Evolutionary conservation across 2,888 invertebrate species (phyloP), one percentile per base, ranked within the genome.

Genomic region (Mystacides longicornis): DNA sequence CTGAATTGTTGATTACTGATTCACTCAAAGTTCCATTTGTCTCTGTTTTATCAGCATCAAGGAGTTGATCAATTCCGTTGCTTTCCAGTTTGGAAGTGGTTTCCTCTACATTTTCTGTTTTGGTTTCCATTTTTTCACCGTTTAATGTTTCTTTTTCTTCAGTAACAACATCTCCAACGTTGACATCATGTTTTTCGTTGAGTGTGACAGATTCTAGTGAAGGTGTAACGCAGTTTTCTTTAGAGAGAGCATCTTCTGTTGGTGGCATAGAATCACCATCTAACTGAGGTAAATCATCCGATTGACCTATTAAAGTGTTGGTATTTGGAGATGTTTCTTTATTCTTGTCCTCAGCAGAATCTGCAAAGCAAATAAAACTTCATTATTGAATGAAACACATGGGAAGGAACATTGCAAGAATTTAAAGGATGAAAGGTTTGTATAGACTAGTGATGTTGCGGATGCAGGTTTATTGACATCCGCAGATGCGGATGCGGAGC

Each of bases 211-310:
- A 14, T n/a, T n/a, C n/a, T n/a, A n/a, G n/a, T n/a, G n/a, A n/a
- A n/a, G n/a, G n/a, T n/a, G 37, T 14, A 11, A 11, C 27, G 27
- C 5, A 5, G 14, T 37, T 37, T 16, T 37, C 31, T 19, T 16
- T 21, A 9, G 21, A 16, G 16, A 14, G n/a, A 2, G 37, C n/a
- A 4, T 14, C 23, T 42, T 42, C 23, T 11, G 23, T 42, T 3
- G 48, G 72, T 2, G 73, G 71, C 37, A 22, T 27, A 27, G 50
- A 51, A 33, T 53, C 50, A 5, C 48, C 21, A 27, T 78, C 76
- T 53, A 76, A 62, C 16, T 68, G 70, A 2, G 73, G 72, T 67
- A 73, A 69, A 65, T 73, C 66, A 61, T 78, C 77, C 4, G 55
- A 31, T 16, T 31, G 31, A 16, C 50, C 53, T 16, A 52, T 20